phyloP scores from a whole-genome alignment of 2,888 invertebrate genomes.

The Acleris laterana region DNA sequence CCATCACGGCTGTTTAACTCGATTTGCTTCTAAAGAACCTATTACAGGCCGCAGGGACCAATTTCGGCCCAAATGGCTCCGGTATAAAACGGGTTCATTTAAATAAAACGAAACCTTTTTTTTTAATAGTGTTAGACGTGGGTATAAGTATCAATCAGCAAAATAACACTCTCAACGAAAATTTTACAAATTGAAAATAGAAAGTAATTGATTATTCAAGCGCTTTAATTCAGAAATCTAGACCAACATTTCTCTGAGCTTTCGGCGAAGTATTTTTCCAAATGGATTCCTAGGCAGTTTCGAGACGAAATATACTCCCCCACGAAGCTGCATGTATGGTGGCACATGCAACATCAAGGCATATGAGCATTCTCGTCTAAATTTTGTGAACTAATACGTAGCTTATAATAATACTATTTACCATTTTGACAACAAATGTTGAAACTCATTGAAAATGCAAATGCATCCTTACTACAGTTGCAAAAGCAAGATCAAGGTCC shows the following conservation, averaged over 20 bases:
- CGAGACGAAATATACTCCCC: constrained; percentile 87
- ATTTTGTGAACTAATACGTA: too few relatives aligned
- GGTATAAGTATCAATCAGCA: too few relatives aligned
- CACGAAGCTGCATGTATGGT: constrained; percentile 86
- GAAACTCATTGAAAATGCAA: too few relatives aligned
- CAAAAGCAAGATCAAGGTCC: too few relatives aligned
- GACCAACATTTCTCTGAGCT: constrained; percentile 71
- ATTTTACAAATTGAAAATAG: too few relatives aligned
- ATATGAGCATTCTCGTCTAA: too few relatives aligned
- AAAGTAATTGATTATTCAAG: too few relatives aligned
- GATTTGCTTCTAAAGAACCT: constrained; percentile 78
- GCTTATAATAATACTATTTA: too few relatives aligned
- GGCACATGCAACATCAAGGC: constrained; percentile 62
- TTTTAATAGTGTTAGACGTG: constrained; percentile 56
- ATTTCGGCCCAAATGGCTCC: constrained; percentile 69
- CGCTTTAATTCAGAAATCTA: too few relatives aligned
- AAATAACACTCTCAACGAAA: too few relatives aligned
- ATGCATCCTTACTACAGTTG: too few relatives aligned
- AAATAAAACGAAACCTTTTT: constrained; percentile 75
- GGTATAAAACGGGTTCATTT: constrained; percentile 76
- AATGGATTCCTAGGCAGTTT: constrained; percentile 87
- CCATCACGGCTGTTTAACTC: constrained; percentile 76
- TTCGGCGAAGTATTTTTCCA: constrained; percentile 87
- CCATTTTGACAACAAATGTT: too few relatives aligned
- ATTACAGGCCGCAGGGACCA: constrained; percentile 76